Evolutionary conservation across 1,140 invertebrate genomes (phyloP).

Genomic region (Lepidotrigona ventralis): DNA sequence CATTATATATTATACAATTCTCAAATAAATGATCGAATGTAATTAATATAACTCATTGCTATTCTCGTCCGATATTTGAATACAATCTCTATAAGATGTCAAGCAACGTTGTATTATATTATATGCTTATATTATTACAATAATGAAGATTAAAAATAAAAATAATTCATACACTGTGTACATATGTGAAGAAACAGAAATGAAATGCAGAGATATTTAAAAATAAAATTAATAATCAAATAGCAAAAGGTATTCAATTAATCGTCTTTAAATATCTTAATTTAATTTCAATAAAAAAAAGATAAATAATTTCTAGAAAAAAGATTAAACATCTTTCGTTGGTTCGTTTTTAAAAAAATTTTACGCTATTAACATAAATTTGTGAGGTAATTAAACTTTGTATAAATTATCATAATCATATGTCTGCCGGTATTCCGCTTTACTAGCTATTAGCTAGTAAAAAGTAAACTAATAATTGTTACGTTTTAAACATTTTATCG

Average conservation of each 20-base stretch:
- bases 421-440: not conserved
- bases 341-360: not conserved
- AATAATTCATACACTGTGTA: not conserved
- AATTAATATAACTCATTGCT: not conserved
- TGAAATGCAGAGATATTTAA: not conserved
- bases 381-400: too few relatives aligned
- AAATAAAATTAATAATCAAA: not conserved
- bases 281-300: not conserved
- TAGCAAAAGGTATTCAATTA: not conserved
- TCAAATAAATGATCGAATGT: not conserved
- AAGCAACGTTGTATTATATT: not conserved
- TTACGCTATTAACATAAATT: not conserved
- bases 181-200: not conserved
- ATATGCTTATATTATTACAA: not conserved
- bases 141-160: not conserved
- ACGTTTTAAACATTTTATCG: not conserved
- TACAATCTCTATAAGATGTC: not conserved
- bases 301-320: not conserved
- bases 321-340: not conserved
- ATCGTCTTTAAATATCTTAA: not conserved
- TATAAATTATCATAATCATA: not conserved
- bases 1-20: not conserved
- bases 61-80: not conserved
- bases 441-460: not conserved
- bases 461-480: not conserved